Evolutionary conservation across 2,113 vertebrate genomes (phyloP).

Genomic region (Suricata suricatta): DNA sequence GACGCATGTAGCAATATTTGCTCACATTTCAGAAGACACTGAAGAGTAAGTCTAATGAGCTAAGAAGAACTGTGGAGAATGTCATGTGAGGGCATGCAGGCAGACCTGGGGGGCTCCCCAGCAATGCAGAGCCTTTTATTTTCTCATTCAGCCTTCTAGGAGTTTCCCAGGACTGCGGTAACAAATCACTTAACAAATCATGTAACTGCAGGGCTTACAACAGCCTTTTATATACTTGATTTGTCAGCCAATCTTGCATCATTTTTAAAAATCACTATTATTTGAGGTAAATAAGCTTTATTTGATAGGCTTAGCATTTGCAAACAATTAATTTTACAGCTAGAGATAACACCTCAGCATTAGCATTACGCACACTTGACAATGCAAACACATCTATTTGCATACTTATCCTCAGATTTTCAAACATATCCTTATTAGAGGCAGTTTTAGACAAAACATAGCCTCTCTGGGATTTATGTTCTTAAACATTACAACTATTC

Average conservation of each 20-base stretch:
- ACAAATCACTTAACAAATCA: not conserved
- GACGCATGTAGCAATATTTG: not conserved
- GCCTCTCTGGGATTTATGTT: not conserved
- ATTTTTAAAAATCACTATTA: conserved; percentile 28
- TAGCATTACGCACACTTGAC: not conserved
- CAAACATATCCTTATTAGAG: conserved; percentile 15
- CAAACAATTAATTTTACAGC: conserved; percentile 49
- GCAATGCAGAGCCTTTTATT: not conserved
- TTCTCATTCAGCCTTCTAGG: not conserved
- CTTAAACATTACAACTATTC: conserved; percentile 6
- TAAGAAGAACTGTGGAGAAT: not conserved
- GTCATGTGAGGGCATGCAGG: not conserved
- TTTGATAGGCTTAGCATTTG: conserved; percentile 36
- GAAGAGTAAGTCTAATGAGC: not conserved
- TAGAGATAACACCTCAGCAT: not conserved
- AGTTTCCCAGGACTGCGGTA: not conserved
- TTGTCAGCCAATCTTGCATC: not conserved
- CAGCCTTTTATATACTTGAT: not conserved
- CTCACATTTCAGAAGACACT: not conserved
- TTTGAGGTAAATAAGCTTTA: conserved; percentile 26
- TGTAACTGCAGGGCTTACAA: not conserved
- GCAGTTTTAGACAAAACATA: not conserved
- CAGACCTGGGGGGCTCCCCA: not conserved
- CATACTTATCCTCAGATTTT: conserved; percentile 28
- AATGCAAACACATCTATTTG: conserved; percentile 35